These are phyloP conservation scores for Elymnias hypermnestra DNA, from an alignment of 1,140 invertebrate genomes.

Conservation along the genomic window DNA sequence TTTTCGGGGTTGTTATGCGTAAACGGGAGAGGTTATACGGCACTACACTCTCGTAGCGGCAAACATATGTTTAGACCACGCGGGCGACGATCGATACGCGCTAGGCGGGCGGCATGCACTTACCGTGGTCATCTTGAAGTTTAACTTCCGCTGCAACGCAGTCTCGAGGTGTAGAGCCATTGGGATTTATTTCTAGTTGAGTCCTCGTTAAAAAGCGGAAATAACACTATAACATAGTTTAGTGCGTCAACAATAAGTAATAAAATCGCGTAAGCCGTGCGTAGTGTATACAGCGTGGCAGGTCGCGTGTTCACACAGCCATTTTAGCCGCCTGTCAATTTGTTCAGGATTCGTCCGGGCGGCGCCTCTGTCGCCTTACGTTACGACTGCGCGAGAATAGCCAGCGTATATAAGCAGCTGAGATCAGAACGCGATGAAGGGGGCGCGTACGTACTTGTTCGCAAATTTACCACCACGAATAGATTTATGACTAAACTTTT, in stretches of 20 bases:
- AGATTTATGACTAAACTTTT: slow-evolving; percentile 68
- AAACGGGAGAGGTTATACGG: slow-evolving; percentile 35
- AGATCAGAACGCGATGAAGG: slow-evolving; percentile 9
- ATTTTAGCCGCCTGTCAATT: slow-evolving; percentile 68
- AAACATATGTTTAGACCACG: slow-evolving; percentile 66
- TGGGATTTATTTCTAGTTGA: slow-evolving; percentile 31
- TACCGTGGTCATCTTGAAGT: slow-evolving; percentile 74
- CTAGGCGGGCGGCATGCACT: slow-evolving; percentile 58
- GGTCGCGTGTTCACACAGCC: slow-evolving; percentile 67
- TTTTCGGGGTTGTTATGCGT: slow-evolving; percentile 8
- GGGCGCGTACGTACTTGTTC: slow-evolving; percentile 18
- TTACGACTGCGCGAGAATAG: slow-evolving; percentile 64
- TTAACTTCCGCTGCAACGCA: slow-evolving; percentile 68
- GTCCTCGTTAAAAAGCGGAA: slow-evolving; percentile 27
- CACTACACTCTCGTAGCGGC: slow-evolving; percentile 50
- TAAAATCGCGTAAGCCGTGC: slow-evolving; percentile 54
- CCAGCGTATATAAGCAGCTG: slow-evolving; percentile 15
- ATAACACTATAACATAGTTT: slow-evolving; percentile 63
- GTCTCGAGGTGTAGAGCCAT: slow-evolving; percentile 73
- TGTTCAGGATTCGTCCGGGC: slow-evolving; percentile 39
- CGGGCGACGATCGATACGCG: slow-evolving; percentile 59
- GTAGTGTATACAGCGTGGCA: slow-evolving; percentile 52
- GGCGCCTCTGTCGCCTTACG: slow-evolving; percentile 52
- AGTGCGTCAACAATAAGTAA: slow-evolving; percentile 38
- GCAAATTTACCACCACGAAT: slow-evolving; percentile 44